phyloP scores from a whole-genome alignment of 2,797 vertebrate genomes.

The Coracias cyanogaster region DNA sequence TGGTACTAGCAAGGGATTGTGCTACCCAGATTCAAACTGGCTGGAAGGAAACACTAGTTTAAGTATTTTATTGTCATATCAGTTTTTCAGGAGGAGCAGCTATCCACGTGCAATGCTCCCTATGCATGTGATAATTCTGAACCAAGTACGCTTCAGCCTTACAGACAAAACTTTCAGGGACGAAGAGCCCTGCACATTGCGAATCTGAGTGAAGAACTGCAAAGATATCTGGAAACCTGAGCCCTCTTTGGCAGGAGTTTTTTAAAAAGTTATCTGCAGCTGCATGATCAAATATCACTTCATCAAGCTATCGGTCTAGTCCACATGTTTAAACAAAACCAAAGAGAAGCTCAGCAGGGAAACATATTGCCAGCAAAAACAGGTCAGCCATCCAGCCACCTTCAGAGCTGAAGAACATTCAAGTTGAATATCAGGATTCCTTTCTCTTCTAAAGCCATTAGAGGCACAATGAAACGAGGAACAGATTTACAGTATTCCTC shows the following conservation, averaged over 20 bases:
- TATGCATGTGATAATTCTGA: rapidly evolving
- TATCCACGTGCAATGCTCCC: neutral
- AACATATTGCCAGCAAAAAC: neutral
- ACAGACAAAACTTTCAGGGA: neutral
- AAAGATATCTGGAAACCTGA: neutral
- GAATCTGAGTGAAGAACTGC: neutral
- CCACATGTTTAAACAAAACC: neutral
- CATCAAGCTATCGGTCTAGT: neutral
- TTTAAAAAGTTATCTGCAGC: neutral
- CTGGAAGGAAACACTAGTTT: neutral
- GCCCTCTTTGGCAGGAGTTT: neutral
- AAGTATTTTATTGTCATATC: neutral
- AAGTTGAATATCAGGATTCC: neutral
- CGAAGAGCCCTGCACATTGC: neutral
- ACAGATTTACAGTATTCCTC: neutral
- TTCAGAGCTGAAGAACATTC: neutral
- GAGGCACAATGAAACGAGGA: neutral
- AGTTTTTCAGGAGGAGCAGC: neutral
- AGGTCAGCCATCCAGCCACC: neutral
- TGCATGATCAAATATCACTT: neutral
- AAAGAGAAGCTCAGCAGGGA: neutral
- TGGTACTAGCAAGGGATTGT: neutral
- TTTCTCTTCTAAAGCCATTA: neutral
- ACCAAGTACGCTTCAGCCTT: neutral
- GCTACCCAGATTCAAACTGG: neutral